Base-by-base conservation (phyloP, 2,797 vertebrate genomes). In the Schizothorax lantsangensis region DNA sequence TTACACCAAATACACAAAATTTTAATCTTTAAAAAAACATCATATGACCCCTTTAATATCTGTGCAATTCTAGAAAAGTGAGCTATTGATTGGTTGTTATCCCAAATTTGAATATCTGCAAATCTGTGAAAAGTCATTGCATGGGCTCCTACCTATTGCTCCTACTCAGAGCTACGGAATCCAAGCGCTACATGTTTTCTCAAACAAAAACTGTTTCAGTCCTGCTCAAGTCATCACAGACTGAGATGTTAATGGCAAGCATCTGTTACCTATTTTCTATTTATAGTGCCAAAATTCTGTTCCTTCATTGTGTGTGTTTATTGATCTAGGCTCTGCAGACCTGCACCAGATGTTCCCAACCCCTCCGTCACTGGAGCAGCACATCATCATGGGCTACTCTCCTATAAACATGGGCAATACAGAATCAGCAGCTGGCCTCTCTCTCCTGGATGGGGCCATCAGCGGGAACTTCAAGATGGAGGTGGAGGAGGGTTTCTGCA, bases 321-420 rank as follows among this genome's bases (percentile, higher is more conserved):
- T 83, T 43, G 83, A 11, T 85, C 84, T 88, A 99, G 98, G 96
- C 91, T 97, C 98, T 86, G 98, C 97, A 90, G 98, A 99, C 95
- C 96, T 99, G 91, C 97, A 98, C 92, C 98, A 99, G 94, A 99
- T 99, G 97, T 99, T 99, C 91, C 98, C 98, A 88, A 99, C 98
- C 0, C 98, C 98, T 84, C 98, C 98, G 30, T 99, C 98, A 15
- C 91, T 98, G 91, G 98, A 99, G 93, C 98, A 97, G 66, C 66
- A 69, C 33, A 69, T 69, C 66, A 69, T 69, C 66, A 69, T 69
- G 97, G 98, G 98, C 38, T 99, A 98, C 96, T 99, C 98, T 15
- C 98, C 98, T 52, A 99, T 99, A 97, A 99, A 99, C 94, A 97
- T 98, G 96, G 97, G 97, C 94, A 98, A 95, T 91, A 95, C 98